Evolutionary conservation across 1,140 invertebrate genomes (phyloP), one percentile per base, ranked within the genome.

Genomic region (Drosophila tristis): DNA sequence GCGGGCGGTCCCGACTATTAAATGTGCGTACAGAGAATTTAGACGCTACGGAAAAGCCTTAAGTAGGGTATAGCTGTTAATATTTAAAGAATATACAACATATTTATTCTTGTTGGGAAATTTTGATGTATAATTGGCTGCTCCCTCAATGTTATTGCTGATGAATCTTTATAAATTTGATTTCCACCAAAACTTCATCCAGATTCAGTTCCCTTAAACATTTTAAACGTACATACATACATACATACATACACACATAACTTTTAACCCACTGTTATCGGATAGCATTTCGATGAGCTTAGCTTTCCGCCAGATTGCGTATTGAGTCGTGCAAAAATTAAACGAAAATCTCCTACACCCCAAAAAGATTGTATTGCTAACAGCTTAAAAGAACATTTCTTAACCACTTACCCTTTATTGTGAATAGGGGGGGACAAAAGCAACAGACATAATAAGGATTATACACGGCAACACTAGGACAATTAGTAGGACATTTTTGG

Each of bases 321-420:
- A 16, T 65, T 58, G 66, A 68, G 65, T 68, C 26, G 51, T 68
- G 63, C 64, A 68, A 70, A 20, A 70, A 50, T 50, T 70, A 44
- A 35, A 55, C 50, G 47, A 43, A 73, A 62, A 74, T 64, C 58
- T 63, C 55, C 53, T 50, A 63, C 53, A 61, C 31, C 57, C 67
- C 23, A 39, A 56, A 59, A 64, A 74, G 78, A 85, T 81, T 65
- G 81, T 87, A 86, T 86, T 86, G 82, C 87, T 87, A 87, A 86
- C 81, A 80, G 81, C 81, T 86, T 87, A 86, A 87, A 81, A 82
- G 82, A 87, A 82, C 78, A 74, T 78, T 87, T 64, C 82, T 74
- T 86, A 78, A 81, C 68, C 50, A 13, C 31, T 35, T 11, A 2
- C 31, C 31, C 31, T 11, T 35, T 3, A 9, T 11, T 35, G 31